These are phyloP conservation scores for Drosophila busckii DNA, from an alignment of 1,140 invertebrate genomes.

Conservation along the genomic window DNA sequence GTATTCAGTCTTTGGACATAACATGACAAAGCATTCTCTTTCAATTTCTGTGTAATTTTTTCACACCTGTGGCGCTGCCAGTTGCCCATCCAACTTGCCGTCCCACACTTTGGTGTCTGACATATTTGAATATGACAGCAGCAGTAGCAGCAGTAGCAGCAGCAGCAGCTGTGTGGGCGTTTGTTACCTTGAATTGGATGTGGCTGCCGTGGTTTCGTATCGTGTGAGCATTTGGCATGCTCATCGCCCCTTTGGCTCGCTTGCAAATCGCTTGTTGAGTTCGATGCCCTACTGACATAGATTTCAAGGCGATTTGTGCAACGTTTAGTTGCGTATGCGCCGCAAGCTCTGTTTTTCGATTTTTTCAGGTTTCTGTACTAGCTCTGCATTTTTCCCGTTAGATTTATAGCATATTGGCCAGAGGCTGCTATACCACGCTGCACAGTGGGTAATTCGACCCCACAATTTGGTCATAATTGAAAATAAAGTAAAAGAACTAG, in stretches of 20 bases:
- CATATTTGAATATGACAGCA: conserved; percentile 57
- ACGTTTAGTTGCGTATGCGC: conserved; percentile 5
- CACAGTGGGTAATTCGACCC: too few relatives aligned
- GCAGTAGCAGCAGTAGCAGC: conserved; percentile 51
- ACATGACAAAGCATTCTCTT: too few relatives aligned
- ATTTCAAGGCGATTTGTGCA: conserved; percentile 49
- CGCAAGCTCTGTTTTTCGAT: neutral
- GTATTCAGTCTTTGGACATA: neutral
- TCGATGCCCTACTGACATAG: conserved; percentile 44
- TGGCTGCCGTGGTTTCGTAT: conserved; percentile 30
- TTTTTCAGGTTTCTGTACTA: neutral
- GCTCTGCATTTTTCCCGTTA: too few relatives aligned
- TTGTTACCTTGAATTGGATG: conserved; percentile 16
- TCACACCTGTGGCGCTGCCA: conserved; percentile 41
- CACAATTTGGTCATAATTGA: too few relatives aligned
- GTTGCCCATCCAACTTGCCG: too few relatives aligned
- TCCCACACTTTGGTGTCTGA: conserved; percentile 3
- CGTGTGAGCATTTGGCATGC: neutral
- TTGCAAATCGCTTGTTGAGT: conserved; percentile 40
- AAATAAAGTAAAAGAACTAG: too few relatives aligned
- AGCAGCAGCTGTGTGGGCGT: conserved; percentile 15
- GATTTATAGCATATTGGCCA: too few relatives aligned
- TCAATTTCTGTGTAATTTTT: conserved; percentile 15
- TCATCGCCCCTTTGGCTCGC: conserved; percentile 24
- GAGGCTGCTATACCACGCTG: too few relatives aligned